Evolutionary conservation across 2,888 invertebrate genomes (phyloP), one percentile per base, ranked within the genome.

Genomic region (Napeogenes sylphis): DNA sequence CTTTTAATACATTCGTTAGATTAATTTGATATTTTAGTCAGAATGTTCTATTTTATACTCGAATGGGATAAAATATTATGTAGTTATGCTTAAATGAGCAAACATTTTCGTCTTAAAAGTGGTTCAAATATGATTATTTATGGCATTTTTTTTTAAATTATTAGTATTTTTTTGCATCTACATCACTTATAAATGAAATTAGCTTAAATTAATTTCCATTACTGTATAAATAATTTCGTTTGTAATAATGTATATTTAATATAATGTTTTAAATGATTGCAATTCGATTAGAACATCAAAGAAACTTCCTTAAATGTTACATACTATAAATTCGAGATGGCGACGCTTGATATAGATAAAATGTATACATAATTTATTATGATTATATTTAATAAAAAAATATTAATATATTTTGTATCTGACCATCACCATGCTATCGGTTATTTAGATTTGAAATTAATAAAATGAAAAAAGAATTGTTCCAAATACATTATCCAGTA

Each of bases 401-500:
- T 56, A 56, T 55, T 54, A 45, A 81, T 85, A 87, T 87, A 87
- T 87, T 87, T 86, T 88, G 85, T 88, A 89, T 82, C 79, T 80
- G 81, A 84, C 78, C 76, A 82, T 84, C 83, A 81, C 77, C 82
- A 77, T 79, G 81, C 84, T 85, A 70, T 64, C 64, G 65, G 68
- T 71, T 83, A 85, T 84, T 87, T 87, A 85, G 30, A 30, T 30
- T 51, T 51, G 51, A 85, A 84, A 81, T 82, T 68, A 80, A 82
- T 81, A 73, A 81, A 80, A 78, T 76, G 84, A 85, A 84, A 21
- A 21, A 82, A 82, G 78, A 81, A 82, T 82, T 81, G 83, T 86
- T 88, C 80, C 80, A 85, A 88, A 88, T 88, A 87, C 84, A 88
- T 82, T 83, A 84, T 84, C 83, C 82, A 85, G 84, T 85, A 86